Evolutionary conservation across 2,113 vertebrate species (phyloP).

Genomic region (Ptilonorhynchus violaceus): DNA sequence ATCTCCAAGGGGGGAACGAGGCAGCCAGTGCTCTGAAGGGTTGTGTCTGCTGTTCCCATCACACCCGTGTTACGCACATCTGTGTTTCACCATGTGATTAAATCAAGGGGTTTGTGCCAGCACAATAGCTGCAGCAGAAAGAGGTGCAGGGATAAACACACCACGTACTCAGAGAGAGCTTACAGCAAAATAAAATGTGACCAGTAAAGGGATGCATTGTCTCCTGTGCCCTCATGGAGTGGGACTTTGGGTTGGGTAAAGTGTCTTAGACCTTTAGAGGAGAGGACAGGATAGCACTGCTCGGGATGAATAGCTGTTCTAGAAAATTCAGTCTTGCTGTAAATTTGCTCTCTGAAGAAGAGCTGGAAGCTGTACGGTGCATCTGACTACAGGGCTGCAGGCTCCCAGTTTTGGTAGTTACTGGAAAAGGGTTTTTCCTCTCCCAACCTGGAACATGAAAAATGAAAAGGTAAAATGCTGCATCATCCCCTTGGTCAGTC

Average conservation of each 20-base stretch:
- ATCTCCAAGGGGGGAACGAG: background rate
- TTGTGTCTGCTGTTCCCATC: background rate
- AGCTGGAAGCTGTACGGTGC: background rate
- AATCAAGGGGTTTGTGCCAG: background rate
- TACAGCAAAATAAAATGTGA: background rate
- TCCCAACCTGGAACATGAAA: background rate
- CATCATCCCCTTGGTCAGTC: background rate
- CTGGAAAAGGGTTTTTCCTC: fast-evolving
- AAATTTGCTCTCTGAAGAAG: background rate
- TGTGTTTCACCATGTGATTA: background rate
- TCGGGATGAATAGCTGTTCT: background rate
- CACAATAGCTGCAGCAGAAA: background rate
- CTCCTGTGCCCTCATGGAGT: background rate
- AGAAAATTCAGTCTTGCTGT: background rate
- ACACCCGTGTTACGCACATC: fast-evolving
- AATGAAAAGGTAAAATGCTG: background rate
- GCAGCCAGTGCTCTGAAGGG: background rate
- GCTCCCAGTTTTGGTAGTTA: background rate
- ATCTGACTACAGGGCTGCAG: background rate
- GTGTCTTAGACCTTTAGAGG: background rate
- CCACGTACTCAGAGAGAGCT: fast-evolving
- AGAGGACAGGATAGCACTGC: background rate
- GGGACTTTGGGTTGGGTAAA: background rate
- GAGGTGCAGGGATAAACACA: background rate
- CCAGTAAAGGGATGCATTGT: background rate